These are phyloP conservation scores for Lissonota sp. DNA, from an alignment of 2,888 invertebrate species.

Conservation along the genomic window DNA sequence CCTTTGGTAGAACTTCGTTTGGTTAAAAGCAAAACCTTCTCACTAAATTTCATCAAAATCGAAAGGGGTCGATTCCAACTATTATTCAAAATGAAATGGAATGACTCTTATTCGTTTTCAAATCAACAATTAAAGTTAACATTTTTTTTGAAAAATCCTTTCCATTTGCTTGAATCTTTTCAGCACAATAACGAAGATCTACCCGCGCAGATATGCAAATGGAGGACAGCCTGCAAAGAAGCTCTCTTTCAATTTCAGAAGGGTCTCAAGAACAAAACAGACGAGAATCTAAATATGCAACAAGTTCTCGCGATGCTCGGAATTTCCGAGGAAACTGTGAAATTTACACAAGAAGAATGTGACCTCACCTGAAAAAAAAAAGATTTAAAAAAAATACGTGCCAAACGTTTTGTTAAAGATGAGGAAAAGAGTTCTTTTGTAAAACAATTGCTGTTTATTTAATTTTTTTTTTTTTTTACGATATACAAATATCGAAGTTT, in stretches of 20 bases:
- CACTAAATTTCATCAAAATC: too few relatives aligned
- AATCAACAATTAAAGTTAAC: neutral
- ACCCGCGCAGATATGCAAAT: slow-evolving; percentile 84
- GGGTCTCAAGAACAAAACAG: slow-evolving; percentile 83
- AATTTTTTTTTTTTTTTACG: slow-evolving; percentile 41
- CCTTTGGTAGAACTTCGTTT: too few relatives aligned
- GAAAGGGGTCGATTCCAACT: too few relatives aligned
- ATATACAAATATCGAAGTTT: slow-evolving; percentile 62
- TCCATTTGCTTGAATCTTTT: slow-evolving; percentile 61
- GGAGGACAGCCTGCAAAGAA: slow-evolving; percentile 86
- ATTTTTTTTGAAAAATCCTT: slow-evolving; percentile 3
- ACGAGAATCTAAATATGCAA: slow-evolving; percentile 84
- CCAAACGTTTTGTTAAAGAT: neutral
- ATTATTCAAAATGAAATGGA: too few relatives aligned
- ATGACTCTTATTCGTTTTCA: neutral
- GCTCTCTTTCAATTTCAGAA: slow-evolving; percentile 85
- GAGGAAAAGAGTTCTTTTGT: slow-evolving; percentile 12
- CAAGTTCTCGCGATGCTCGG: slow-evolving; percentile 85
- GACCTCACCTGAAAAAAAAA: slow-evolving; percentile 74
- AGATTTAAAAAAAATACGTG: slow-evolving; percentile 11
- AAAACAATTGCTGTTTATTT: slow-evolving; percentile 51
- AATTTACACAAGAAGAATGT: slow-evolving; percentile 84
- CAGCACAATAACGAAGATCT: slow-evolving; percentile 85
- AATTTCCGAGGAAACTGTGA: slow-evolving; percentile 84
- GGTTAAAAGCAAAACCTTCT: too few relatives aligned